A percentile compares a stretch with the other conserved stretches of the same genome.
Conservation (phyloP, 2,888 invertebrate genomes). For the Mythimna pallens region DNA sequence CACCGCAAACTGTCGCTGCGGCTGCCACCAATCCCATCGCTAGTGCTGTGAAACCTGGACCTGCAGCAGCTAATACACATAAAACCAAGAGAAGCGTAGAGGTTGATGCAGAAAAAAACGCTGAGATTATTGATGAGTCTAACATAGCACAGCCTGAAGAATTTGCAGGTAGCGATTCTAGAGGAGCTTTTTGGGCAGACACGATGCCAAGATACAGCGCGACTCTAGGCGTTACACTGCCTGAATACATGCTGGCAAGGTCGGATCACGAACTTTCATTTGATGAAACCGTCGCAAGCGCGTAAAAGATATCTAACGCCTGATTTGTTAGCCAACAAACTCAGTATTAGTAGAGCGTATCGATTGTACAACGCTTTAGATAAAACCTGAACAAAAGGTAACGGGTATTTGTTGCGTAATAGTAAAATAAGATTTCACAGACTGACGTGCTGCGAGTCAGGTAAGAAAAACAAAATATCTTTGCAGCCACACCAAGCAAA, state of each 20-base stretch:
- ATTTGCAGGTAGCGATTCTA: conserved; percentile 89
- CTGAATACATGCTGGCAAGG: conserved; percentile 92
- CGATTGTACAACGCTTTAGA: conserved; percentile 82
- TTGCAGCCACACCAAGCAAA: conserved; percentile 62
- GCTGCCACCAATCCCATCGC: conserved; percentile 75
- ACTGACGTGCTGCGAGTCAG: conserved; percentile 70
- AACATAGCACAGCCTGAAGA: conserved; percentile 87
- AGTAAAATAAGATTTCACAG: conserved; percentile 82
- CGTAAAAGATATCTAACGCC: conserved; percentile 77
- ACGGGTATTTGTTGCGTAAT: conserved; percentile 85
- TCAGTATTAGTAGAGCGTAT: conserved; percentile 86
- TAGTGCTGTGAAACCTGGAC: conserved; percentile 65
- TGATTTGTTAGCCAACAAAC: conserved; percentile 81
- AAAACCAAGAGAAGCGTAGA: conserved; percentile 83
- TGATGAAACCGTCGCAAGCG: conserved; percentile 89
- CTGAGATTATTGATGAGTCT: conserved; percentile 79
- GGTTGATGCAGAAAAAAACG: conserved; percentile 77
- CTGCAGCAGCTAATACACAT: conserved; percentile 57
- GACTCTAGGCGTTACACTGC: conserved; percentile 91
- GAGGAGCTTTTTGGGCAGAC: conserved; percentile 92
- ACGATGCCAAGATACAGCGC: conserved; percentile 92
- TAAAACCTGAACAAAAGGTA: conserved; percentile 81
- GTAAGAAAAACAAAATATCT: conserved; percentile 70
- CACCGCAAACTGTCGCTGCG: conserved; percentile 71
- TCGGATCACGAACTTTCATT: conserved; percentile 93